Conservation (phyloP, 1,140 invertebrate species). For the Archivesica marissinica region DNA sequence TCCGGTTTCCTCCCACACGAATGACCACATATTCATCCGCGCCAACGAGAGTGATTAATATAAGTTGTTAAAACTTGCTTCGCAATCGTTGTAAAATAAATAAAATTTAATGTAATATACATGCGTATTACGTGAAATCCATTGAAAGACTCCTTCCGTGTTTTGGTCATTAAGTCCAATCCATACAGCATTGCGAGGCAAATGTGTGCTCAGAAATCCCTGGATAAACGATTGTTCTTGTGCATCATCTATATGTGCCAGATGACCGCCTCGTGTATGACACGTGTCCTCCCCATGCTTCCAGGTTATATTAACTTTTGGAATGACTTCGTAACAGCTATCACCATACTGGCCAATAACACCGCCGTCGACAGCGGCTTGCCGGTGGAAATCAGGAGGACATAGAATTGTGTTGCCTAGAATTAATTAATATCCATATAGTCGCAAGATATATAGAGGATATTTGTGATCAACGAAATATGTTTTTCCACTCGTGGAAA, state of each 20-base stretch:
- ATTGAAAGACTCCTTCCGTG: constrained; percentile 19
- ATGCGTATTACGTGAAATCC: constrained; percentile 14
- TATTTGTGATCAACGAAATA: no score
- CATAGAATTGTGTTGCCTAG: background rate
- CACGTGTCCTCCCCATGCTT: background rate
- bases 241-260: constrained; percentile 11
- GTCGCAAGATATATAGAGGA: no score
- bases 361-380: background rate
- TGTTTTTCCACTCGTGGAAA: no score
- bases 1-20: no score
- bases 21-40: no score
- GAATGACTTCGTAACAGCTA: constrained; percentile 34
- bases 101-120: background rate
- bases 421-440: no score
- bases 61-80: background rate
- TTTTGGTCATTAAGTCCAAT: constrained; percentile 21
- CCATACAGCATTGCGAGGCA: constrained; percentile 19
- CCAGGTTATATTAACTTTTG: constrained; percentile 11
- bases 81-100: background rate
- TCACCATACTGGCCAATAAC: constrained; percentile 15
- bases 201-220: background rate
- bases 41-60: background rate
- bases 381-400: background rate
- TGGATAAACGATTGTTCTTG: constrained; percentile 34
- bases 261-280: background rate